A percentile compares a stretch with the other conserved stretches of the same genome.
Evolutionary conservation across 2,888 invertebrate genomes (phyloP).

Genomic region (Caenorhabditis virilis): DNA sequence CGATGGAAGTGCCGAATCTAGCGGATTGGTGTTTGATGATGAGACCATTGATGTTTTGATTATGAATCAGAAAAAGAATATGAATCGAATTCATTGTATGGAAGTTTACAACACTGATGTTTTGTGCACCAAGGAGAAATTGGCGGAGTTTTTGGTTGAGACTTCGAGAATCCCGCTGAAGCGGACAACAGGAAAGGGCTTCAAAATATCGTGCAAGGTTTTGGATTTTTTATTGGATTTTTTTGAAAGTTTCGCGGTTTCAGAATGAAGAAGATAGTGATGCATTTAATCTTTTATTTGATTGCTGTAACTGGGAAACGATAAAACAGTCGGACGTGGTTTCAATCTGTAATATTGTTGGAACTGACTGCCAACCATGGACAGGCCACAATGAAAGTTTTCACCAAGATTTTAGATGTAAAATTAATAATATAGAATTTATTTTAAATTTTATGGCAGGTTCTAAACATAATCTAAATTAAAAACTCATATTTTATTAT

Average conservation of each 20-base stretch:
- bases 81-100: conserved; percentile 6
- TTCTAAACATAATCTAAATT: too few species aligned
- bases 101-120: conserved; percentile 25
- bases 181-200: background rate
- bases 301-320: conserved; percentile 11
- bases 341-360: too few species aligned
- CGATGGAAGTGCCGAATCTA: conserved; percentile 9
- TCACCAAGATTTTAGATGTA: too few species aligned
- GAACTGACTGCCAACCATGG: too few species aligned
- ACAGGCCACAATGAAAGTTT: too few species aligned
- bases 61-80: background rate
- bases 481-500: too few species aligned
- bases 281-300: conserved; percentile 12
- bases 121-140: background rate
- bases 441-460: too few species aligned
- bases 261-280: conserved; percentile 4
- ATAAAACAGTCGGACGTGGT: conserved; percentile 1
- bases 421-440: too few species aligned
- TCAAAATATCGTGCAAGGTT: too few species aligned
- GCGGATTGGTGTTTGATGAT: conserved; percentile 22
- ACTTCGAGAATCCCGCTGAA: background rate
- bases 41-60: conserved; percentile 1
- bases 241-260: background rate
- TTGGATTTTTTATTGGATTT: too few species aligned
- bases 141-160: background rate